Evolutionary conservation across 2,113 vertebrate species (phyloP), one percentile per base, ranked within the genome.

Genomic region (Atherinomorus stipes): DNA sequence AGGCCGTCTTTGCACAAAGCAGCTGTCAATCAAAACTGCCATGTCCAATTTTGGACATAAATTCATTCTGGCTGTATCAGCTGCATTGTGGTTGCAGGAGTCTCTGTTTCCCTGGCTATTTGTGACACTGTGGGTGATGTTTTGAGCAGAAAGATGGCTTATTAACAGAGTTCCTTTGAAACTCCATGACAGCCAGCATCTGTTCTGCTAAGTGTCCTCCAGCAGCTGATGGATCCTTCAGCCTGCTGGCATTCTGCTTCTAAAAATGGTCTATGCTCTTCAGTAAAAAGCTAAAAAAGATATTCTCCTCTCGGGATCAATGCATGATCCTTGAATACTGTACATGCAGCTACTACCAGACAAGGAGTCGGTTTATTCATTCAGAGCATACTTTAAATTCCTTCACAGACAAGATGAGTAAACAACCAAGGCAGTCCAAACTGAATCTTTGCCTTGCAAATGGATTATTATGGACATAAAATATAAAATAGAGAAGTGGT

Each of bases 21-120:
- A 25, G 34, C 57, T 64, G 69, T 77, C 65, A 69, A 65, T 85
- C 63, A 65, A 67, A 83, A 50, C n/a, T 21, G 53, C 42, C 63
- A 25, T 7, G 40, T 76, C 53, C 18, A 66, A 12, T 76, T 21
- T 52, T 23, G 22, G 10, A n/a, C 18, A 34, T 2, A 19, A 1
- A 31, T 37, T 74, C 40, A 57, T 52, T 59, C 31, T 47, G 23
- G 56, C 12, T 78, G n/a, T 1, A 18, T 22, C 11, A 1, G 25
- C 31, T 61, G 16, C 18, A 45, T 51, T 19, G 31, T 64, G 45
- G 45, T 56, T 44, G 54, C 15, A 22, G 3, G 2, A 4, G 15
- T 9, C 28, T 26, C 42, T 11, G 34, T 60, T 61, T 58, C 12
- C 42, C 34, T 53, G 21, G 8, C 13, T 58, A 64, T 78, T 68